Evolutionary conservation across 2,888 invertebrate genomes (phyloP).

Genomic region (Desoria tigrina): DNA sequence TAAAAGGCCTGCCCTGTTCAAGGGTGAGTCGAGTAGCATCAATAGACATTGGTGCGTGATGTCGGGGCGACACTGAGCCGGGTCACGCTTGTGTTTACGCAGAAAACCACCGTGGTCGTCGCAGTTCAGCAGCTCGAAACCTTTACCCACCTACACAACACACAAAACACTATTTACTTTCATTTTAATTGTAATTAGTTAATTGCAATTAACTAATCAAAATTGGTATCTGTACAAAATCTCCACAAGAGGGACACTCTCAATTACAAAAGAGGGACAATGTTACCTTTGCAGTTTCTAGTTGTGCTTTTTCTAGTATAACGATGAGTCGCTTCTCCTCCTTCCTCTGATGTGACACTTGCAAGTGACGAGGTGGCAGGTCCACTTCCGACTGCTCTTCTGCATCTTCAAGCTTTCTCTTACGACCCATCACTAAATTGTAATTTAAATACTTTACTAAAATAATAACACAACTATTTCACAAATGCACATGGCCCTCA

Average conservation of each 20-base stretch:
- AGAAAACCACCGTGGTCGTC: conserved; percentile 86
- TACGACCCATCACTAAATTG: conserved; percentile 60
- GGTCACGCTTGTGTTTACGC: conserved; percentile 81
- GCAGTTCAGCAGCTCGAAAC: conserved; percentile 89
- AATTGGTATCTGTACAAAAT: too few species aligned
- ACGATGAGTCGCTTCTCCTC: conserved; percentile 89
- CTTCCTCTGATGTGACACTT: conserved; percentile 74
- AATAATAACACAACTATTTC: too few species aligned
- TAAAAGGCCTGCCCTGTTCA: conserved; percentile 92
- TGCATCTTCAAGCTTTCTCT: conserved; percentile 60
- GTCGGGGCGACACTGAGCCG: conserved; percentile 88
- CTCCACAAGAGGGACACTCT: neutral
- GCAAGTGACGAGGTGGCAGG: conserved; percentile 74
- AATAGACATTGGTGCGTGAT: conserved; percentile 96
- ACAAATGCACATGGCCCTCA: too few species aligned
- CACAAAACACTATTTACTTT: neutral
- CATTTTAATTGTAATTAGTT: neutral
- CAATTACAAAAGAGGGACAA: too few species aligned
- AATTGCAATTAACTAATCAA: too few species aligned
- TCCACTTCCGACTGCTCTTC: conserved; percentile 69
- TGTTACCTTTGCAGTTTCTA: conserved; percentile 96
- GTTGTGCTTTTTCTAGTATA: conserved; percentile 87
- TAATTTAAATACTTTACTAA: too few species aligned
- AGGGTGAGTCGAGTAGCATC: conserved; percentile 95
- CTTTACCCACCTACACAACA: conserved; percentile 56